Percentiles rank a stretch among this genome's conserved stretches.
phyloP scores from a whole-genome alignment of 2,113 vertebrate genomes.

The Stegostoma tigrinum region DNA sequence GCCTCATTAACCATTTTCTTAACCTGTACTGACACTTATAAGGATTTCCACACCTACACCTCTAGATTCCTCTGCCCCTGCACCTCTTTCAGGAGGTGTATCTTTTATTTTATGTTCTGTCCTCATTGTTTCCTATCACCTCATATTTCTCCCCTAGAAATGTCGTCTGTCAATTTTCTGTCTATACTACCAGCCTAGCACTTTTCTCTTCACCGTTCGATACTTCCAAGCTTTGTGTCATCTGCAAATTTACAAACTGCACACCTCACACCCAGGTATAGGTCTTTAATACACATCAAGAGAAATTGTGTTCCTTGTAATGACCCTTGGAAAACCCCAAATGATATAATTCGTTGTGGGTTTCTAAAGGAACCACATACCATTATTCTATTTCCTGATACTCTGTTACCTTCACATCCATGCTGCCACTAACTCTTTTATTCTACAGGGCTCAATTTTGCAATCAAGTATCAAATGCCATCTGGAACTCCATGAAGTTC shows the following conservation, averaged over 20 bases:
- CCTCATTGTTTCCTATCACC: not conserved
- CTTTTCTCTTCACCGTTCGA: not conserved
- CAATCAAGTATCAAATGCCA: not conserved
- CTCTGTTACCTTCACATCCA: not conserved
- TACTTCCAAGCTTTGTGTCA: not conserved
- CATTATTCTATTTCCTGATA: not conserved
- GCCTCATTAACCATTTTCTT: not conserved
- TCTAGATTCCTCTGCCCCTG: not conserved
- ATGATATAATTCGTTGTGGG: not conserved
- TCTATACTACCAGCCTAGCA: not conserved
- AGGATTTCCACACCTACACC: not conserved
- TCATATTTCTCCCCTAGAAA: not conserved
- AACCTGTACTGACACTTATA: not conserved
- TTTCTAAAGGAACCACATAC: not conserved
- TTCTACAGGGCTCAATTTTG: not conserved
- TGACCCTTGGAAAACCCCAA: too few relatives aligned
- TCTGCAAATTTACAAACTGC: not conserved
- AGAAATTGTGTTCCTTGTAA: not conserved
- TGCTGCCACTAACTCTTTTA: not conserved
- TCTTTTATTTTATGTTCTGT: not conserved
- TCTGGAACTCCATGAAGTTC: too few relatives aligned
- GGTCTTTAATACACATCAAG: not conserved
- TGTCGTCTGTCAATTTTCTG: not conserved
- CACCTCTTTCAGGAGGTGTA: not conserved
- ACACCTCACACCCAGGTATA: not conserved